A percentile compares a stretch with the other conserved stretches of the same genome.
These are phyloP conservation scores for Dinothrombium tinctorium DNA, from an alignment of 1,140 invertebrate genomes.

Conservation along the genomic window DNA sequence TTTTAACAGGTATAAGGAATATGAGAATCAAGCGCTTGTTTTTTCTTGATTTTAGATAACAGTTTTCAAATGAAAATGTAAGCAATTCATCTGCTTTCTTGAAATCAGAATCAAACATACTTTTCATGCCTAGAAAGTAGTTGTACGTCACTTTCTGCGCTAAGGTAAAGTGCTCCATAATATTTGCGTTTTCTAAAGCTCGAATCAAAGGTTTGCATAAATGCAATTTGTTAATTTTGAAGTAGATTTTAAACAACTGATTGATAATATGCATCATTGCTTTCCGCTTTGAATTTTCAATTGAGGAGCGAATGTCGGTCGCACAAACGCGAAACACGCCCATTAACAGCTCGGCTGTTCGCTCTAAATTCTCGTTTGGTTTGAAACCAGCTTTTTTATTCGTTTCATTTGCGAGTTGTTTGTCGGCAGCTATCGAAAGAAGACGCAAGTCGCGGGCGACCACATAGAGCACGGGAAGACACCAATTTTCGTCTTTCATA, in stretches of 20 bases:
- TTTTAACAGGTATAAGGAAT: slow-evolving; percentile 89
- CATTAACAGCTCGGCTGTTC: slow-evolving; percentile 80
- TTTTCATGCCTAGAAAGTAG: slow-evolving; percentile 87
- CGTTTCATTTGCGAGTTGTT: slow-evolving; percentile 5
- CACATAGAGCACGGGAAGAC: slow-evolving; percentile 62
- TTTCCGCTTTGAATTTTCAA: slow-evolving; percentile 72
- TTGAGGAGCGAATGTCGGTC: slow-evolving; percentile 55
- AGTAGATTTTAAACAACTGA: slow-evolving; percentile 93
- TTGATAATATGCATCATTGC: slow-evolving; percentile 90
- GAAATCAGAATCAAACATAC: slow-evolving; percentile 95
- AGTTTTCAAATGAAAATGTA: slow-evolving; percentile 74
- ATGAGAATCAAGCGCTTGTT: slow-evolving; percentile 86
- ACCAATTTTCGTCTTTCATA: slow-evolving; percentile 90
- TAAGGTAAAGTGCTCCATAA: slow-evolving; percentile 54
- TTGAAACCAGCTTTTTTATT: slow-evolving; percentile 9
- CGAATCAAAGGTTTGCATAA: slow-evolving; percentile 86
- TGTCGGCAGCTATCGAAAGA: slow-evolving; percentile 30
- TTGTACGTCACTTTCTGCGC: slow-evolving; percentile 70
- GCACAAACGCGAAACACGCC: slow-evolving; percentile 84
- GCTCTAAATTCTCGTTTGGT: slow-evolving; percentile 55
- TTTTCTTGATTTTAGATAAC: slow-evolving; percentile 48
- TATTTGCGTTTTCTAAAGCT: slow-evolving; percentile 66
- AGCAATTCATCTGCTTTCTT: slow-evolving; percentile 72
- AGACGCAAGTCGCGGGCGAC: slow-evolving; percentile 65
- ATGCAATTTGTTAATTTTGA: slow-evolving; percentile 73